phyloP scores from a whole-genome alignment of 2,797 vertebrate genomes.

The Sebastolobus altivelis region DNA sequence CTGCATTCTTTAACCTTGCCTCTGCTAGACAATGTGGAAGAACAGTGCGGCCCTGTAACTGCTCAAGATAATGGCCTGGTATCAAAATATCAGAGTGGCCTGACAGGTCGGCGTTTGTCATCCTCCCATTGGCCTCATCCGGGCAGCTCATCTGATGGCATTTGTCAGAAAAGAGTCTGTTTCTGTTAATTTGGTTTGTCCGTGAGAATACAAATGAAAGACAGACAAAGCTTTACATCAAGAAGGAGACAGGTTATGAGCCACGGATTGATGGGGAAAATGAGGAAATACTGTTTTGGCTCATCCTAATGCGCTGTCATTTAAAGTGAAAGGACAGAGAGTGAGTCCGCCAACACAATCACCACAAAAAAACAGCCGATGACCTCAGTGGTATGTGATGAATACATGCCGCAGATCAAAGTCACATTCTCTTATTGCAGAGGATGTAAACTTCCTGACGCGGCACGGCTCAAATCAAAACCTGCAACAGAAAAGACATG shows the following conservation, averaged over 20 bases:
- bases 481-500: not conserved
- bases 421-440: slow-evolving; percentile 21
- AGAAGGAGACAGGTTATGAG: slow-evolving; percentile 18
- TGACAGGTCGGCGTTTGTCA: slow-evolving; percentile 1
- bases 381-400: slow-evolving; percentile 16
- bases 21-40: slow-evolving; percentile 12
- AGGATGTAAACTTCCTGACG: slow-evolving; percentile 18
- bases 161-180: slow-evolving; percentile 24
- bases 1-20: slow-evolving; percentile 40
- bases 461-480: slow-evolving; percentile 42
- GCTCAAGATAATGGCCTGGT: slow-evolving; percentile 39
- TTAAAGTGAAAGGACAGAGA: slow-evolving; percentile 32
- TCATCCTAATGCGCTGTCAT: slow-evolving; percentile 28
- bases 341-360: slow-evolving; percentile 35
- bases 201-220: slow-evolving; percentile 28
- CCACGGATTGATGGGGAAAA: slow-evolving; percentile 16
- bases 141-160: slow-evolving; percentile 18
- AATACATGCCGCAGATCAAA: slow-evolving; percentile 36
- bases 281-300: slow-evolving; percentile 18
- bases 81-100: slow-evolving; percentile 29
- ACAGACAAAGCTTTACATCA: slow-evolving; percentile 1
- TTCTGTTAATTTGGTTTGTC: slow-evolving; percentile 16
- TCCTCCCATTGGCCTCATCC: slow-evolving; percentile 18
- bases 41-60: slow-evolving; percentile 21
- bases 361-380: slow-evolving; percentile 21